Evolutionary conservation across 2,888 invertebrate species (phyloP).

Genomic region (Eilema sororculum): DNA sequence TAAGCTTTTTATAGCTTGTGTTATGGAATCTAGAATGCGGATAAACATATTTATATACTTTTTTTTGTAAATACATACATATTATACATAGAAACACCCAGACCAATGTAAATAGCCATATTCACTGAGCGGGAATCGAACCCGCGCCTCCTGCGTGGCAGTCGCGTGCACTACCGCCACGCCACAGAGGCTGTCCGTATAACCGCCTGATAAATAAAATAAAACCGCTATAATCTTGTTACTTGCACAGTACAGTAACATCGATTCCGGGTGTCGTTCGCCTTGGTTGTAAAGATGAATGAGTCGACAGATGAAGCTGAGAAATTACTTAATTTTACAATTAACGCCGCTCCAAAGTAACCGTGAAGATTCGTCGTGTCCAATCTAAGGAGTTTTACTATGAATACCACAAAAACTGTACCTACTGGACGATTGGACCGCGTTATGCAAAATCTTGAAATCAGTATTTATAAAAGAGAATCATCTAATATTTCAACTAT

Average conservation of each 20-base stretch:
- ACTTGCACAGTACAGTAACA: constrained; percentile 25
- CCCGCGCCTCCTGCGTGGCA: too few relatives aligned
- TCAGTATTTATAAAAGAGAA: too few relatives aligned
- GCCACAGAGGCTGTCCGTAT: too few relatives aligned
- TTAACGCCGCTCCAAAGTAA: constrained; percentile 47
- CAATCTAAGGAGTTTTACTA: constrained; percentile 39
- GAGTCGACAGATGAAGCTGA: constrained; percentile 48
- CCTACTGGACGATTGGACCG: constrained; percentile 6
- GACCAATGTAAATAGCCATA: too few relatives aligned
- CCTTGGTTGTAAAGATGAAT: constrained; percentile 58
- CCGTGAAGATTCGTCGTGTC: constrained; percentile 45
- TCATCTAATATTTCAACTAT: neutral
- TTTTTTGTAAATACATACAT: too few relatives aligned
- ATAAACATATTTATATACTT: too few relatives aligned
- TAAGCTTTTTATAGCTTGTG: too few relatives aligned
- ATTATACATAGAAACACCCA: too few relatives aligned
- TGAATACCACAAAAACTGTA: constrained; percentile 18
- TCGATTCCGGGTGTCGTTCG: constrained; percentile 52
- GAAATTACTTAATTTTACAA: constrained; percentile 60
- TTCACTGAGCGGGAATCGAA: too few relatives aligned
- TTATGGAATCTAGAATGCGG: too few relatives aligned
- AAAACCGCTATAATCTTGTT: constrained; percentile 18
- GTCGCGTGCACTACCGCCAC: too few relatives aligned
- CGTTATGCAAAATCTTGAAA: neutral
- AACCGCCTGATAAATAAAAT: too few relatives aligned